Base-by-base conservation (phyloP, 2,888 invertebrate species). In the Dasypolia templi region DNA sequence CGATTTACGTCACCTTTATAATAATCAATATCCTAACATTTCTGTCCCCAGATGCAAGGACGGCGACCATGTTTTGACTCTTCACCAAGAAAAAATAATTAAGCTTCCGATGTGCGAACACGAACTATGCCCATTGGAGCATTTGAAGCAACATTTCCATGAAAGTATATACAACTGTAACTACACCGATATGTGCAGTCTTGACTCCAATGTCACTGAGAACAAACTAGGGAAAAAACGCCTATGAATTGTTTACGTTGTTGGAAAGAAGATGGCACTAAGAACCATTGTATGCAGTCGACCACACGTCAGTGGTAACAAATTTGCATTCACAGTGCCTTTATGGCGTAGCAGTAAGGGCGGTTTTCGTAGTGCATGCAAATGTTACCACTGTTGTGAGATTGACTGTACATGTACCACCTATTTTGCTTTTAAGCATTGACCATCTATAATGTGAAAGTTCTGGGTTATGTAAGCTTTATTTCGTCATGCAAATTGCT, bases 11-110 rank as follows among this genome's bases (percentile, higher is more conserved):
- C n/a, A n/a, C 5, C 3, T 26, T 65, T 51, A n/a, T 17, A 22
- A 49, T 19, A 44, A 35, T 26, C 19, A 29, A 22, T 32, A 17
- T 44, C 19, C 6, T 1, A 35, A 26, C 6, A 19, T 44, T 46
- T 62, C 3, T 72, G 22, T 56, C 19, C 6, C 3, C 91, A 97
- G 97, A 74, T 97, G 97, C 87, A 89, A 92, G 59, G 93, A 94
- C 82, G 92, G 95, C 62, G 92, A 96, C 42, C 96, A 97, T 89
- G 91, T 98, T 49, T 92, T 98, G 80, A 96, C 97, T 0, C 92
- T 98, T 84, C 98, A 98, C 89, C 98, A 98, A 94, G 98, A 98
- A 92, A 96, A 96, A 64, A 94, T 97, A 0, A 95, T 98, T 0
- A 96, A 96, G 77, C 91, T 98, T 82, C 97, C 98, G 0, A 97